These are phyloP conservation scores for Marmota flaviventris DNA, from an alignment of 2,113 vertebrate genomes.

Conservation along the genomic window DNA sequence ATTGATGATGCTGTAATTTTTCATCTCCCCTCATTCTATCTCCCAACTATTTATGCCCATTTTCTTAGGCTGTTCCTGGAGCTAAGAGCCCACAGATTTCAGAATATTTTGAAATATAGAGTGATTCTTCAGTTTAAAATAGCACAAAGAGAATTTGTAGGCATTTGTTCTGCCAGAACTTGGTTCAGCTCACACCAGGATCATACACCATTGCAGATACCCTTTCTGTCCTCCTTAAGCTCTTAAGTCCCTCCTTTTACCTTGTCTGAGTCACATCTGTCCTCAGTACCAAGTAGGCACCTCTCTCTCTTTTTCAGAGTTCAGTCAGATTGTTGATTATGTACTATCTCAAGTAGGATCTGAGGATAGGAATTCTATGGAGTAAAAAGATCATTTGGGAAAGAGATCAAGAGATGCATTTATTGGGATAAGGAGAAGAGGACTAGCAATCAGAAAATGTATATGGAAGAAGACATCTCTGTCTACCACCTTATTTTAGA, in stretches of 20 bases:
- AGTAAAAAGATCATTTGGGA: background rate
- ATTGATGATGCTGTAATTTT: background rate
- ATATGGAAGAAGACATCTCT: background rate
- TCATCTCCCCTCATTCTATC: background rate
- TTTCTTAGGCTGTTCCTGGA: background rate
- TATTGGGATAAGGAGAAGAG: background rate
- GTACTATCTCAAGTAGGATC: background rate
- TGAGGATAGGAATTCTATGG: background rate
- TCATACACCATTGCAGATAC: background rate
- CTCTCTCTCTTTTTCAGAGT: background rate
- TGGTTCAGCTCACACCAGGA: background rate
- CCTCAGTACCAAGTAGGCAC: background rate
- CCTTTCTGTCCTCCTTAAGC: background rate
- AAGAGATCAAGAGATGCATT: background rate
- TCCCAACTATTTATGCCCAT: background rate
- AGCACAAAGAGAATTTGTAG: background rate
- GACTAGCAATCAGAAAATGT: background rate
- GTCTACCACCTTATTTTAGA: background rate
- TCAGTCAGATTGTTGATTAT: background rate
- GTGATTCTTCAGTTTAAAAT: background rate
- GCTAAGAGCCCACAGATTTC: background rate
- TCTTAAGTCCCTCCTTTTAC: background rate
- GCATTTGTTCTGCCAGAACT: background rate
- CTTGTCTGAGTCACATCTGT: background rate
- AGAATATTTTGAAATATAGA: background rate